Percentiles rank a stretch among this genome's conserved stretches.
phyloP scores from a whole-genome alignment of 2,113 vertebrate species.

The Picathartes gymnocephalus region DNA sequence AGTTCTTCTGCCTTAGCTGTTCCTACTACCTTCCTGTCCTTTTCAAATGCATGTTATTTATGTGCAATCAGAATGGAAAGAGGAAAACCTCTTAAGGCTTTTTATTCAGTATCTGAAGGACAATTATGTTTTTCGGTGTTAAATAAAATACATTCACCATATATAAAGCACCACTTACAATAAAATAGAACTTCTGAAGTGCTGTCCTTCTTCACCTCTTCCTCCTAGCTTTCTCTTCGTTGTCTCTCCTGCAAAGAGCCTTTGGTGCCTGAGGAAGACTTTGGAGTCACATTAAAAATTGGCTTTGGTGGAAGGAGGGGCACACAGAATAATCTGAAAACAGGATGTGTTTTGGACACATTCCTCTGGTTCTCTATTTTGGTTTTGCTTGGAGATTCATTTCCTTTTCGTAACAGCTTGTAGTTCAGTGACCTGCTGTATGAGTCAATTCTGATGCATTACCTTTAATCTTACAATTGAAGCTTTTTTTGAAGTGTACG shows the following conservation, averaged over 20 bases:
- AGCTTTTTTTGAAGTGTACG: background rate
- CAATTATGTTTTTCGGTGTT: background rate
- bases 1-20: background rate
- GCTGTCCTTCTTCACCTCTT: background rate
- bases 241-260: background rate
- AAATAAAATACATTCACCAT: background rate
- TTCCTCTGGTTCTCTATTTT: conserved; percentile 53
- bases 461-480: background rate
- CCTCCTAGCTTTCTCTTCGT: background rate
- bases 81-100: background rate
- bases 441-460: background rate
- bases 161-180: background rate
- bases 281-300: background rate
- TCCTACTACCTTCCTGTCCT: background rate
- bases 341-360: conserved; percentile 50
- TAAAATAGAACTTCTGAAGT: background rate
- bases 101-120: background rate
- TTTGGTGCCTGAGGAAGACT: background rate
- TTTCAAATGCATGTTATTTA: background rate
- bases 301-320: background rate
- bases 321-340: conserved; percentile 35
- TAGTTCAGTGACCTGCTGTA: background rate
- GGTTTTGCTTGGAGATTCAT: conserved; percentile 36
- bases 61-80: background rate
- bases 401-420: conserved; percentile 15